Base-by-base conservation (phyloP, 2,113 vertebrate genomes). In the Dendrocopos noguchii region DNA sequence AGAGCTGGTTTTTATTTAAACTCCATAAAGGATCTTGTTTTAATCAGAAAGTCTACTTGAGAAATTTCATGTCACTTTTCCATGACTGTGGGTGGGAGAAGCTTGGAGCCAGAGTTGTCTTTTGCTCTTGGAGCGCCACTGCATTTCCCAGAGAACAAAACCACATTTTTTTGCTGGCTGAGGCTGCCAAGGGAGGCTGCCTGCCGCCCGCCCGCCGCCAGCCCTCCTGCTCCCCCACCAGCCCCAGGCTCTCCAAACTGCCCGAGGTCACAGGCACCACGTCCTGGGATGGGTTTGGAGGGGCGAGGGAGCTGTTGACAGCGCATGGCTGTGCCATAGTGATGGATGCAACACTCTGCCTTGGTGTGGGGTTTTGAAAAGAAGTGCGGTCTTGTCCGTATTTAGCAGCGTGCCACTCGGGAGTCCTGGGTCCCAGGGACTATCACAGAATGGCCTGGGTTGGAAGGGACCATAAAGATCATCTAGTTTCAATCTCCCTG, bases 31-130 rank as follows among this genome's bases (percentile, higher is more conserved):
- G 92, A 87, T 94, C 90, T 97, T 95, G 87, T 95, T 97, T 97
- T 97, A 97, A 97, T 98, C 96, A 95, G 95, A 95, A 97, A 97
- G 94, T 96, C 91, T 95, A 95, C 94, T 97, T 97, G 96, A 96
- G 92, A 97, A 96, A 97, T 96, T 96, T 97, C 87, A 93, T 97
- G 97, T 97, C 96, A 90, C 96, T 95, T 98, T 97, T 98, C 97
- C 96, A 93, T 97, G 96, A 96, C 96, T 97, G 95, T 98, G 96
- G 96, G 97, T 96, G 96, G 96, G 95, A 97, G 95, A 83, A 84
- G 75, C 95, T 95, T 93, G 95, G 96, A 98, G 95, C 97, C 95
- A 97, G 95, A 96, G 95, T 95, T 96, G 96, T 96, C 97, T 97
- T 95, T 95, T 95, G 88, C 95, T 97, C 60, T 97, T 96, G 96